phyloP scores from a whole-genome alignment of 2,797 vertebrate species.

The Brachyrhaphis roseni region DNA sequence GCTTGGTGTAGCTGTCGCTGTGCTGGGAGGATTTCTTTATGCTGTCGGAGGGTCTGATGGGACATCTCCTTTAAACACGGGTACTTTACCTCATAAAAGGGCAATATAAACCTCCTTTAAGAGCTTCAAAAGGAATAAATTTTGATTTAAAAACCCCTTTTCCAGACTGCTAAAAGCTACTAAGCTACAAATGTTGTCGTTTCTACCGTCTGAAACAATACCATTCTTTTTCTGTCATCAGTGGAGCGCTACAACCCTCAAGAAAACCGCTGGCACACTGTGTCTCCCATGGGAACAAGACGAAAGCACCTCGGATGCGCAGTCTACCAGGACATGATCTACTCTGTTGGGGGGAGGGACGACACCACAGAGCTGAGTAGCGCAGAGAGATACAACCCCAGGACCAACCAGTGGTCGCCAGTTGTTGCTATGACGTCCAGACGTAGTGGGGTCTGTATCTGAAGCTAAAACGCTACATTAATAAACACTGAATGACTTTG shows the following conservation, averaged over 20 bases:
- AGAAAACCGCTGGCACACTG: conserved; percentile 99
- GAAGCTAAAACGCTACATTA: too few relatives aligned
- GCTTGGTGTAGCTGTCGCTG: conserved; percentile 95
- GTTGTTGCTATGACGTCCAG: conserved; percentile 99
- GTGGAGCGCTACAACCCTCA: conserved; percentile 92
- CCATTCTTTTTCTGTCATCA: conserved; percentile 10
- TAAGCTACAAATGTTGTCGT: neutral
- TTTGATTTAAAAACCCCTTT: neutral
- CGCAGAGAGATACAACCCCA: conserved; percentile 96
- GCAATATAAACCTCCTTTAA: neutral
- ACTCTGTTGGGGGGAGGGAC: conserved; percentile 96
- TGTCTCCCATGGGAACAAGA: conserved; percentile 97
- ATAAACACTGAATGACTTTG: neutral
- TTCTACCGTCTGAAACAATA: too few relatives aligned
- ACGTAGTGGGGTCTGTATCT: conserved; percentile 88
- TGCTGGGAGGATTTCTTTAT: conserved; percentile 96
- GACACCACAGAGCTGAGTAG: conserved; percentile 98
- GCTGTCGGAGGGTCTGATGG: conserved; percentile 98
- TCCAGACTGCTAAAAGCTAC: neutral
- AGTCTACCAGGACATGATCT: conserved; percentile 99
- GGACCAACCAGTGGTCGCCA: conserved; percentile 98
- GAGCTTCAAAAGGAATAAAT: neutral
- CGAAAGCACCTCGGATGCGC: conserved; percentile 98
- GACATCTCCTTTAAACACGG: conserved; percentile 97
- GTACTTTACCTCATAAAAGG: conserved; percentile 64